Evolutionary conservation across 1,140 invertebrate species (phyloP).

Genomic region (Chrysomallon squamiferum): DNA sequence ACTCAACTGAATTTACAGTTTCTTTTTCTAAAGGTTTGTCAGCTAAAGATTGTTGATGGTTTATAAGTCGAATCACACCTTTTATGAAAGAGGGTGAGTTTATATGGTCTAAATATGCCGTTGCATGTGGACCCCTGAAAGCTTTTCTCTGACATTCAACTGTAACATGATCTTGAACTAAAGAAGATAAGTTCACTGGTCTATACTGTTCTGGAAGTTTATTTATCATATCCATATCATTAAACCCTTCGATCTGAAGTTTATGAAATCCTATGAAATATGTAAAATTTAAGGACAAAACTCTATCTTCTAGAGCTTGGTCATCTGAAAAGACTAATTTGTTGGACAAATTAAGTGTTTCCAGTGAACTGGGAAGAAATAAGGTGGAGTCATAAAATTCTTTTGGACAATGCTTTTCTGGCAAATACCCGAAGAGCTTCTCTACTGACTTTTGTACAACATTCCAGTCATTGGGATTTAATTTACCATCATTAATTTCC

Average conservation of each 20-base stretch:
- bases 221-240: slow-evolving; percentile 12
- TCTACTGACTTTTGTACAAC: slow-evolving; percentile 30
- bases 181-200: slow-evolving; percentile 25
- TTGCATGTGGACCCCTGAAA: not conserved
- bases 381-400: slow-evolving; percentile 12
- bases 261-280: slow-evolving; percentile 24
- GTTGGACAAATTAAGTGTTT: slow-evolving; percentile 15
- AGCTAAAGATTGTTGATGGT: slow-evolving; percentile 1
- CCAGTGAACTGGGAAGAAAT: slow-evolving; percentile 28
- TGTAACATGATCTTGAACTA: slow-evolving; percentile 33
- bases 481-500: slow-evolving; percentile 14
- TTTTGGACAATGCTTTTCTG: not conserved
- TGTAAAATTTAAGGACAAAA: slow-evolving; percentile 7
- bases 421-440: slow-evolving; percentile 18
- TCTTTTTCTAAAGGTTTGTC: not conserved
- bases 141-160: not conserved
- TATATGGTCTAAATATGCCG: slow-evolving; percentile 6
- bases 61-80: slow-evolving; percentile 21
- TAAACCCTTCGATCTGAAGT: slow-evolving; percentile 13
- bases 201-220: slow-evolving; percentile 21
- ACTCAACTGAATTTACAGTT: not conserved
- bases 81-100: slow-evolving; percentile 10
- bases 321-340: slow-evolving; percentile 23
- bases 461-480: slow-evolving; percentile 35
- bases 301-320: not conserved